These are phyloP conservation scores for Desmodus rotundus DNA, from an alignment of 2,113 vertebrate genomes.

Conservation along the genomic window DNA sequence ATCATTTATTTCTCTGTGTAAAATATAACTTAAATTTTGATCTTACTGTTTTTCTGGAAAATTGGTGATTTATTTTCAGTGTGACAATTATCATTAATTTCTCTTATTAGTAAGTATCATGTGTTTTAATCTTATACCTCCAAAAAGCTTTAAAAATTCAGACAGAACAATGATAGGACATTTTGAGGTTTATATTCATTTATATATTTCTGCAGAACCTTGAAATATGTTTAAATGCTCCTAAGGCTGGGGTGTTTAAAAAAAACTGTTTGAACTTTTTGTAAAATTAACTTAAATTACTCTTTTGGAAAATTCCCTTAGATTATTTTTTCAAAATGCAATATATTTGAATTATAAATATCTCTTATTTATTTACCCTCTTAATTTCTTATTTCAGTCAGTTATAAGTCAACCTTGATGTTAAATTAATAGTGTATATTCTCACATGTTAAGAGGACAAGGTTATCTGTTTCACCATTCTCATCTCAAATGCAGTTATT, in stretches of 20 bases:
- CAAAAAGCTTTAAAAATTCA: background rate
- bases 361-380: conserved; percentile 13
- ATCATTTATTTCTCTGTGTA: background rate
- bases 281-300: conserved; percentile 55
- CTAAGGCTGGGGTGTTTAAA: conserved; percentile 64
- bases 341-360: background rate
- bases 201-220: background rate
- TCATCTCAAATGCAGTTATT: background rate
- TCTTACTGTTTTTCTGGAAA: background rate
- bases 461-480: background rate
- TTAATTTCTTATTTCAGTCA: background rate
- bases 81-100: background rate
- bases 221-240: conserved; percentile 57
- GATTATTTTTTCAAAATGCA: conserved; percentile 48
- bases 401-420: background rate
- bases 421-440: background rate
- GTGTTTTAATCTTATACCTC: conserved; percentile 43
- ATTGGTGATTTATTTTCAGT: background rate
- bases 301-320: conserved; percentile 55
- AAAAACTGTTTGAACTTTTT: conserved; percentile 48
- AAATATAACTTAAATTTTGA: conserved; percentile 44
- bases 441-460: background rate
- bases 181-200: conserved; percentile 56
- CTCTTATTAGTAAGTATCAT: conserved; percentile 61
- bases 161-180: conserved; percentile 63